Evolutionary conservation across 2,888 invertebrate species (phyloP), one percentile per base, ranked within the genome.

Genomic region (Orgyia antiqua): DNA sequence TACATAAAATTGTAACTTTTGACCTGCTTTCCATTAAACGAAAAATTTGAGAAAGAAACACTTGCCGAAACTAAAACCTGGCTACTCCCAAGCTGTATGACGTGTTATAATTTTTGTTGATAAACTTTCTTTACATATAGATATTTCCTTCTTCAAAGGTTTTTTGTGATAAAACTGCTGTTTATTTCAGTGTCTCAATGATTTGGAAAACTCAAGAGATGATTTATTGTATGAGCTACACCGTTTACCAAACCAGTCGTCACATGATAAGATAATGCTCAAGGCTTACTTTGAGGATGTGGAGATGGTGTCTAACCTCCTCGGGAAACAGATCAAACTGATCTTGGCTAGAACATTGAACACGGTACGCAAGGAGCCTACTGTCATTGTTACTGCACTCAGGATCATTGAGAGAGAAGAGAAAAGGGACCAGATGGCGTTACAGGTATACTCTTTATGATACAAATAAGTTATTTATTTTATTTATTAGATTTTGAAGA

Each of bases 361-460:
- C 63, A 97, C 97, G 1, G 97, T 98, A 0, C 89, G 98, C 11
- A 96, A 97, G 68, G 96, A 97, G 63, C 97, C 97, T 0, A 96
- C 96, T 0, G 93, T 97, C 5, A 95, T 99, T 50, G 99, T 99
- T 0, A 98, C 98, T 4, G 98, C 96, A 0, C 74, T 99, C 19
- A 88, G 99, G 46, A 98, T 99, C 32, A 96, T 99, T 55, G 99
- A 99, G 73, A 88, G 99, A 31, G 99, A 99, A 73, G 98, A 99
- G 64, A 95, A 95, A 76, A 93, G 95, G 17, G 99, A 99, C 87
- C 90, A 91, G 52, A 93, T 94, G 78, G 95, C 96, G 6, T 58
- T 93, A 42, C 91, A 93, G 68, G 89, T 88, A 57, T 11, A 10
- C 25, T 13, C 13, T n/a, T n/a, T n/a, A n/a, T 9, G 12, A 25